Conservation (phyloP, 2,888 invertebrate genomes). For the Mesochorus sp. region DNA sequence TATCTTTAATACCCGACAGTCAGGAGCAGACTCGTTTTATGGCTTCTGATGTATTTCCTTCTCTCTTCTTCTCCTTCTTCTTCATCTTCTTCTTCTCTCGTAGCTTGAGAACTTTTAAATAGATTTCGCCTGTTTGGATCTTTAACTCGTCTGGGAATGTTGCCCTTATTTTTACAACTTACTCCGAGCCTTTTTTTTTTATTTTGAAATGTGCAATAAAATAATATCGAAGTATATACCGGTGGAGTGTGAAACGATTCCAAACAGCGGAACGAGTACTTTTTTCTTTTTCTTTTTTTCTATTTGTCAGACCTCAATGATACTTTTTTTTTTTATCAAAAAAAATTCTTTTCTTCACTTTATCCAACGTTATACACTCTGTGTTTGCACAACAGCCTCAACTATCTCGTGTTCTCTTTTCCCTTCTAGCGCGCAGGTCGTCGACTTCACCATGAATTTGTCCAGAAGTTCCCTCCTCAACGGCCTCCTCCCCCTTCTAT, state of each 20-base stretch:
- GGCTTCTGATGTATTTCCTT: conserved; percentile 7
- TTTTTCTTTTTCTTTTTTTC: not conserved
- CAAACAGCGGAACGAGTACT: not conserved
- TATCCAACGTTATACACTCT: not conserved
- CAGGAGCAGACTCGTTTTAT: conserved; percentile 31
- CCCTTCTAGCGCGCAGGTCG: conserved; percentile 15
- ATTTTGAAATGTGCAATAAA: no score
- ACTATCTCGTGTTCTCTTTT: not conserved
- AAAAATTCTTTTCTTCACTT: conserved; percentile 14
- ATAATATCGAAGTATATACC: no score
- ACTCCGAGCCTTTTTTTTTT: not conserved
- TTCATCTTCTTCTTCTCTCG: not conserved
- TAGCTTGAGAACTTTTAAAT: conserved; percentile 22
- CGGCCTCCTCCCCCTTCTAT: no score
- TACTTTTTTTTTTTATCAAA: conserved; percentile 23
- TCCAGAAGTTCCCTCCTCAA: no score
- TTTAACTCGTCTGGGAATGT: conserved; percentile 8
- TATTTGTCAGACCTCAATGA: not conserved
- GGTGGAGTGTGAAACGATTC: no score
- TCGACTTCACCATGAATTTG: conserved; percentile 41
- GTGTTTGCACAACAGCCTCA: not conserved
- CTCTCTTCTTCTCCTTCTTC: not conserved
- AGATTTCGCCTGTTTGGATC: not conserved
- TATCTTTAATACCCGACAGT: conserved; percentile 16
- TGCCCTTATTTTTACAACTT: not conserved